Evolutionary conservation across 2,113 vertebrate genomes (phyloP), one percentile per base, ranked within the genome.

Genomic region (Synodontis membranacea): DNA sequence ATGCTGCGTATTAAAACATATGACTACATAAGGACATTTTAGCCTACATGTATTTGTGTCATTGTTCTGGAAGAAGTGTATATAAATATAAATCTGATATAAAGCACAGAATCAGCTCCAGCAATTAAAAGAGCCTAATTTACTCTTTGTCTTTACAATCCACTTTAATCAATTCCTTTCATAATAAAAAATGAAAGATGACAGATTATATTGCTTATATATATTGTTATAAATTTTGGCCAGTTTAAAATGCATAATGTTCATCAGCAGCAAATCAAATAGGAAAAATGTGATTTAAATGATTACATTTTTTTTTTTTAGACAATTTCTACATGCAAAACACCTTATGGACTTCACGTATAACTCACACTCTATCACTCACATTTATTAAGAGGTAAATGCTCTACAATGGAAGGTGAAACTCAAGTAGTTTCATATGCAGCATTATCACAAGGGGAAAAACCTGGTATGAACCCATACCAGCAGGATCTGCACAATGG

Each of bases 1-100:
- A 42, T n/a, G 60, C 25, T 78, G 60, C 79, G 39, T 79, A 42
- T 25, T 76, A 84, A 87, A 75, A 12, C 46, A 80, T 82, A 84
- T 83, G 70, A 15, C 23, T 44, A 74, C 23, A 74, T 74, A 44
- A 28, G 23, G 21, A 74, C 4, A 44, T 14, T 74, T 74, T 44
- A 74, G 34, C 17, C 66, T 21, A 21, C 31, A 37, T 68, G 64
- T 2, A 37, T 70, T 17, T 39, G 66, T 39, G 34, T 70, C 34
- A 15, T 70, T 70, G 34, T 39, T 70, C 7, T 70, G 34, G 34
- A 39, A 34, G 31, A 4, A 34, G 4, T 64, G 12, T 14, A 34
- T 64, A n/a, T 70, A 70, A 70, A 70, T 66, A 34, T 66, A 66
- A 34, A 62, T 62, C 58, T 62, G 28, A 62, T n/a, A 28, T 66